These are phyloP conservation scores for Colostygia pectinataria DNA, from an alignment of 2,888 invertebrate genomes.

Conservation along the genomic window DNA sequence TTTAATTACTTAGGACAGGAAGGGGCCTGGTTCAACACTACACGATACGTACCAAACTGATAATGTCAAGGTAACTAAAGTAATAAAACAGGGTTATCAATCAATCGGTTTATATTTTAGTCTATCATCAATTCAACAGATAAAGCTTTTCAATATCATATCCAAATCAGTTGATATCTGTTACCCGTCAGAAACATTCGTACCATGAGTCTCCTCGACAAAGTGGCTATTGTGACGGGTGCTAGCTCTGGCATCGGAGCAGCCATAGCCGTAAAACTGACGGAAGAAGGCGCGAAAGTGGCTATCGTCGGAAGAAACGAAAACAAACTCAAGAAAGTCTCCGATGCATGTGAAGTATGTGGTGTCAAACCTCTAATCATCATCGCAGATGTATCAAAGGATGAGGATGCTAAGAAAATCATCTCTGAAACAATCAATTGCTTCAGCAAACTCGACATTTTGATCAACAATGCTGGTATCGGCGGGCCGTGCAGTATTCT, in stretches of 20 bases:
- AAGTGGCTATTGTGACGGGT: conserved; percentile 52
- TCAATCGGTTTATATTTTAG: no score
- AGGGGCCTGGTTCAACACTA: no score
- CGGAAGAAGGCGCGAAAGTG: conserved; percentile 33
- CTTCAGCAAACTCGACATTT: conserved; percentile 40
- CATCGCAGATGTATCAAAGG: conserved; percentile 42
- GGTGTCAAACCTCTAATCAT: conserved; percentile 35
- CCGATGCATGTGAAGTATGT: conserved; percentile 22
- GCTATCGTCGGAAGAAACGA: conserved; percentile 38
- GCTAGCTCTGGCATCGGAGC: conserved; percentile 55
- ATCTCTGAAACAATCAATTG: conserved; percentile 33
- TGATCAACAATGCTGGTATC: conserved; percentile 47
- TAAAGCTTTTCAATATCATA: no score
- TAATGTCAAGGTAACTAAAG: no score
- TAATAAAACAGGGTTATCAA: no score
- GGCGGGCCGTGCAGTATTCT: conserved; percentile 25
- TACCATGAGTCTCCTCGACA: conserved; percentile 45
- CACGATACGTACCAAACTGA: no score
- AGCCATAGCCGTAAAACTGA: conserved; percentile 42
- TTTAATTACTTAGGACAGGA: no score
- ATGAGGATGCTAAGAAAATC: conserved; percentile 38
- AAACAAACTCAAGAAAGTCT: conserved; percentile 35
- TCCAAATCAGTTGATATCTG: no score
- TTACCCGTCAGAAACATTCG: background rate
- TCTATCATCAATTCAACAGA: no score